phyloP scores from a whole-genome alignment of 2,113 vertebrate species.

The Corythornis cristatus region DNA sequence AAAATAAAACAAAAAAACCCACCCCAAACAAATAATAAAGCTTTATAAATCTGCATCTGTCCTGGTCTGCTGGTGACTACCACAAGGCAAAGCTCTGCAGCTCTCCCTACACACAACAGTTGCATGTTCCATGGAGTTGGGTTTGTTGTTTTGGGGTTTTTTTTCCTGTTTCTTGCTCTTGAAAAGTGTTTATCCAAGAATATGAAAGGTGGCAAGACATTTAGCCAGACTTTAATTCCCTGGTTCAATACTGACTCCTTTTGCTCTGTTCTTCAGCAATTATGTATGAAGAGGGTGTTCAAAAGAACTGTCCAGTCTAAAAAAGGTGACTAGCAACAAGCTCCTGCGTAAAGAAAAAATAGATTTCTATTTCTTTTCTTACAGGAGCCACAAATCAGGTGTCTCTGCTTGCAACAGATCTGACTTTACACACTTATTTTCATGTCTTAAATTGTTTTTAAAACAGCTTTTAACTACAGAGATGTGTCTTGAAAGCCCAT shows the following conservation, averaged over 20 bases:
- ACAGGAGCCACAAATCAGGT: neutral
- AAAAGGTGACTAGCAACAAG: neutral
- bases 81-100: neutral
- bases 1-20: neutral
- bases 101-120: neutral
- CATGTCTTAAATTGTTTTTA: accelerated
- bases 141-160: neutral
- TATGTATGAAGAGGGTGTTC: neutral
- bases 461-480: neutral
- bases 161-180: neutral
- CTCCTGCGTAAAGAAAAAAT: neutral
- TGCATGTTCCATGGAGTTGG: accelerated
- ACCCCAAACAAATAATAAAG: neutral
- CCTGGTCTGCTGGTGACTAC: neutral
- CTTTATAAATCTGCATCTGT: conserved; percentile 19
- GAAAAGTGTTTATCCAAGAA: neutral
- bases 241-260: neutral
- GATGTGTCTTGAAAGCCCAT: neutral
- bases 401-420: neutral
- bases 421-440: neutral
- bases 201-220: too few relatives aligned
- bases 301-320: neutral
- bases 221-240: neutral
- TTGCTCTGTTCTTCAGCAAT: neutral
- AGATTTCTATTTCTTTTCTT: neutral